Conservation (phyloP, 2,113 vertebrate genomes). For the Oenanthe oenanthe region DNA sequence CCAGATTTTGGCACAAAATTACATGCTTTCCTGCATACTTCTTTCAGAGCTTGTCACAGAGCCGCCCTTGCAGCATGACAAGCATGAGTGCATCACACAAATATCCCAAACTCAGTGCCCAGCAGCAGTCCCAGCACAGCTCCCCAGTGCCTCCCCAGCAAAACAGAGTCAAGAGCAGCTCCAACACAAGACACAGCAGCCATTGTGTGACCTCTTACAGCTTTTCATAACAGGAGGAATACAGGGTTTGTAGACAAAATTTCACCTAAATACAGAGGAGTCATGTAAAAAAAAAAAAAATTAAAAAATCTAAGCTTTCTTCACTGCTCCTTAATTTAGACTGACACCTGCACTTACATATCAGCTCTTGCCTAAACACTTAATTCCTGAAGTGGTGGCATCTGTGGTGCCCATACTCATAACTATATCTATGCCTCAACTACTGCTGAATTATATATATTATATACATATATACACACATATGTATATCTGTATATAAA, state of each 20-base stretch:
- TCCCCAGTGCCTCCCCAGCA: neutral
- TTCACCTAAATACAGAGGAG: neutral
- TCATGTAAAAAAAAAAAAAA: rapidly evolving
- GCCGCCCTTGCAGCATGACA: neutral
- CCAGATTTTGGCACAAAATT: neutral
- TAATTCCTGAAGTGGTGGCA: neutral
- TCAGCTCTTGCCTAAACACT: neutral
- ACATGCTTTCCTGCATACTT: neutral
- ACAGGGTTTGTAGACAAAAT: neutral
- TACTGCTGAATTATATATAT: neutral
- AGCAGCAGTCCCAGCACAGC: neutral
- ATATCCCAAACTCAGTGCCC: neutral
- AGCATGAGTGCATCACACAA: rapidly evolving
- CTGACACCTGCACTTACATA: neutral
- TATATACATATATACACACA: too few relatives aligned
- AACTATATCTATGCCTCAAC: neutral
- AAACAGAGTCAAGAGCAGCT: neutral
- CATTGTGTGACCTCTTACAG: neutral
- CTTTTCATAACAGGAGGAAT: neutral
- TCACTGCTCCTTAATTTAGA: neutral
- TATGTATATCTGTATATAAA: neutral
- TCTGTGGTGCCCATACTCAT: neutral
- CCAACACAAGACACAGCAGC: neutral
- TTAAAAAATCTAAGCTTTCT: neutral
- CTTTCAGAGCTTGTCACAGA: neutral